These are phyloP conservation scores for Rallus limicola DNA, from an alignment of 2,113 vertebrate genomes.

Conservation along the genomic window DNA sequence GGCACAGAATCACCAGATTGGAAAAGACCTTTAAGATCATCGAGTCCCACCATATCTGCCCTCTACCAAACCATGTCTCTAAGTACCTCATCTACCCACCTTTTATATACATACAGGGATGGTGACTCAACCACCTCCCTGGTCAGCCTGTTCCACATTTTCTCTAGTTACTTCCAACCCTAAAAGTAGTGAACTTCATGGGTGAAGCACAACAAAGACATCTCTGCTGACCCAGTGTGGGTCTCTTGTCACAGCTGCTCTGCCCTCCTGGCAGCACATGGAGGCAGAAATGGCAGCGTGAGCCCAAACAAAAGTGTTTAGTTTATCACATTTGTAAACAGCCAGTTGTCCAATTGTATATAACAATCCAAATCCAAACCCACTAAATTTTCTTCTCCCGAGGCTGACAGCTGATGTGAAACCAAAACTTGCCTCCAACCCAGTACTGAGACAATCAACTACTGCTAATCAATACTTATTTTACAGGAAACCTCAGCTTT, in stretches of 20 bases:
- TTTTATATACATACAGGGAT: no score
- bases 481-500: not conserved
- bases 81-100: no score
- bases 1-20: no score
- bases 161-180: not conserved
- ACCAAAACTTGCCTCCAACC: not conserved
- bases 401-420: not conserved
- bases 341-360: not conserved
- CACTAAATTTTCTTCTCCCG: not conserved
- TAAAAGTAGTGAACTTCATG: not conserved
- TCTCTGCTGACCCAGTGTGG: not conserved
- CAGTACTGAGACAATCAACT: not conserved
- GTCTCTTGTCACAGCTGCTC: not conserved
- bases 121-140: no score
- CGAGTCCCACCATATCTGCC: no score
- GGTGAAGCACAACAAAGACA: not conserved
- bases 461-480: not conserved
- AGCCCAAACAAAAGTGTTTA: not conserved
- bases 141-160: no score
- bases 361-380: not conserved
- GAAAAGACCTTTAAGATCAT: no score
- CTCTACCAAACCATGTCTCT: no score
- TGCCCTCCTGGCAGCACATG: not conserved
- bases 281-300: not conserved
- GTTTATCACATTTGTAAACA: not conserved